Evolutionary conservation across 2,888 invertebrate species (phyloP).

Genomic region (Amiota minor): DNA sequence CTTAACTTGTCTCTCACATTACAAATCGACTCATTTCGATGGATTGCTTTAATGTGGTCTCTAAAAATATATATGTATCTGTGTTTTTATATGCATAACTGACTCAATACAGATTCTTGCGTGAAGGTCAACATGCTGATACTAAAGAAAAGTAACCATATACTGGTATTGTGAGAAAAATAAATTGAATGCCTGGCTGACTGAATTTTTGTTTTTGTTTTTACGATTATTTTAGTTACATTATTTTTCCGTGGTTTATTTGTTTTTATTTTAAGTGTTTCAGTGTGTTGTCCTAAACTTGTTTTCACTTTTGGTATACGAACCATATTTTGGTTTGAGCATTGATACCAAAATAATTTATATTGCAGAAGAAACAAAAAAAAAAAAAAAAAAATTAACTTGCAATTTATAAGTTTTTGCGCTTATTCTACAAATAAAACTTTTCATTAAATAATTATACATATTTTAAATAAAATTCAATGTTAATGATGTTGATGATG

Average conservation of each 20-base stretch:
- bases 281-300: neutral
- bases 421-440: neutral
- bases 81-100: neutral
- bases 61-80: neutral
- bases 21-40: constrained; percentile 1
- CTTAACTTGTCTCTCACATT: neutral
- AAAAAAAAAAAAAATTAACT: no score
- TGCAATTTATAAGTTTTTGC: no score
- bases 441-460: neutral
- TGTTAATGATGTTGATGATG: neutral
- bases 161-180: neutral
- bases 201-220: neutral
- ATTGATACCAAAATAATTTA: no score
- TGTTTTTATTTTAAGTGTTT: neutral
- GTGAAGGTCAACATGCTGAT: constrained; percentile 27
- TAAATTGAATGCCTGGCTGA: constrained; percentile 14
- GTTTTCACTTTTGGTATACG: neutral
- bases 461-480: neutral
- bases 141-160: neutral
- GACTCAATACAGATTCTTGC: constrained; percentile 21
- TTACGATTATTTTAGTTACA: neutral
- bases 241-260: neutral
- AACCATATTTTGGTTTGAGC: no score
- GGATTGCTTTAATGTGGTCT: constrained; percentile 15
- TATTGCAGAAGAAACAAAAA: no score